These are phyloP conservation scores for Tribolium castaneum DNA, from an alignment of 1,140 invertebrate species.

Conservation along the genomic window DNA sequence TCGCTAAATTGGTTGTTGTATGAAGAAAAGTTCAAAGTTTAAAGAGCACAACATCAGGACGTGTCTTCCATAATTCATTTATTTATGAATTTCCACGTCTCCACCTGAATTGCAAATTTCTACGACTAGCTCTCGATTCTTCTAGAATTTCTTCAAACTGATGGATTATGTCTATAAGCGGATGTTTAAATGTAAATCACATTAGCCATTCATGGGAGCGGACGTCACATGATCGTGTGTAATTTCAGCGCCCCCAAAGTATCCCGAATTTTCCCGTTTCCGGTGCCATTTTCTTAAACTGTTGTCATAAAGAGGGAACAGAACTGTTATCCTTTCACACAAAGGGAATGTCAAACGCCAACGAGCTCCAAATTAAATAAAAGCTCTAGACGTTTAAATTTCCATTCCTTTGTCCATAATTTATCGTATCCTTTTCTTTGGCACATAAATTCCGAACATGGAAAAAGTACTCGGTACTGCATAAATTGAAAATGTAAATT, in stretches of 20 bases:
- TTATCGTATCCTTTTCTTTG: conserved; percentile 31
- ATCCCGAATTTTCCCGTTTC: conserved; percentile 9
- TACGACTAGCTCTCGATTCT: not conserved
- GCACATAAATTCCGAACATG: conserved; percentile 21
- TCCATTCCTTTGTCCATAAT: conserved; percentile 28
- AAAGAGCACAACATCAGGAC: not conserved
- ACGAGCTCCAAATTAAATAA: conserved; percentile 19
- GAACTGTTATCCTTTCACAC: conserved; percentile 27
- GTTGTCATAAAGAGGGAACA: conserved; percentile 24
- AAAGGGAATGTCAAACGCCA: conserved; percentile 26
- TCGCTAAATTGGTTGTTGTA: not conserved
- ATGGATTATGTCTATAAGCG: not conserved
- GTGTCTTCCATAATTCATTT: not conserved
- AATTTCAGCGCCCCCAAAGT: not conserved
- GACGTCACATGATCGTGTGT: conserved; percentile 12
- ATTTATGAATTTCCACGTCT: not conserved
- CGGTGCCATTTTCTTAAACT: conserved; percentile 14
- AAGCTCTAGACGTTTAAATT: conserved; percentile 24
- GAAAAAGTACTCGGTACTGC: conserved; percentile 28
- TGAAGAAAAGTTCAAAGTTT: not conserved
- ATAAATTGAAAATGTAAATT: conserved; percentile 46
- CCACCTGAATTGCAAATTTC: not conserved
- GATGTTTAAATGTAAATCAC: not conserved
- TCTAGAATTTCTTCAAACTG: not conserved
- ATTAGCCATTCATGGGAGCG: not conserved